Evolutionary conservation across 2,888 invertebrate genomes (phyloP), one percentile per base, ranked within the genome.

Genomic region (Amitus sp.): DNA sequence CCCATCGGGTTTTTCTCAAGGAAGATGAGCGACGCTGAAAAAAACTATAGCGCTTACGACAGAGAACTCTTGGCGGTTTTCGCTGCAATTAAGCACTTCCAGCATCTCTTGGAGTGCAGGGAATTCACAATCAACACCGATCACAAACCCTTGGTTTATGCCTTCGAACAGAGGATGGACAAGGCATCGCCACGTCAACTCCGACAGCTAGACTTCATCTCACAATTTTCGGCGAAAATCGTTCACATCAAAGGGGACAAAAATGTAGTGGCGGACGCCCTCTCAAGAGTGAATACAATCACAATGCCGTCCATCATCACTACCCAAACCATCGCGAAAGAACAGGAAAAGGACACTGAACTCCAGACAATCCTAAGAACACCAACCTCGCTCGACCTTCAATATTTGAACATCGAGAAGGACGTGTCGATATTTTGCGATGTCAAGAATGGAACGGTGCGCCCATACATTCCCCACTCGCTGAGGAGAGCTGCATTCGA

Each of bases 21-120:
- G 12, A 47, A 61, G 18, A 20, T 56, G 33, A 23, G 1, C 2
- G 37, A 6, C 1, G 18, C 47, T 2, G 27, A 62, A 13, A 9
- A 9, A 15, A 28, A 23, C 0, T 55, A 49, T 50, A 66, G 66
- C 46, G 45, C 70, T 0, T 70, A 62, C 46, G 70, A 70, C 15
- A 19, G 65, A 5, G 70, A 71, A 51, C 43, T 72, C 5, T 56
- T 67, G 1, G 66, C 70, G 0, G 62, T 71, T 5, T 71, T 66
- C 27, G 45, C 47, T 2, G 52, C 66, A 0, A 47, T 68, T 0
- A 54, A 53, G 33, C 42, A 62, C 37, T 66, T 66, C 17, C 18
- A 42, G n/a, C 49, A 46, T 48, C 1, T 46, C 2, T 18, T 65
- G 1, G 58, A 65, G 28, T 54, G 57, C 1, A 51, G 63, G 10